Base-by-base conservation (phyloP, 1,140 invertebrate species). In the Caenorhabditis brenneri region DNA sequence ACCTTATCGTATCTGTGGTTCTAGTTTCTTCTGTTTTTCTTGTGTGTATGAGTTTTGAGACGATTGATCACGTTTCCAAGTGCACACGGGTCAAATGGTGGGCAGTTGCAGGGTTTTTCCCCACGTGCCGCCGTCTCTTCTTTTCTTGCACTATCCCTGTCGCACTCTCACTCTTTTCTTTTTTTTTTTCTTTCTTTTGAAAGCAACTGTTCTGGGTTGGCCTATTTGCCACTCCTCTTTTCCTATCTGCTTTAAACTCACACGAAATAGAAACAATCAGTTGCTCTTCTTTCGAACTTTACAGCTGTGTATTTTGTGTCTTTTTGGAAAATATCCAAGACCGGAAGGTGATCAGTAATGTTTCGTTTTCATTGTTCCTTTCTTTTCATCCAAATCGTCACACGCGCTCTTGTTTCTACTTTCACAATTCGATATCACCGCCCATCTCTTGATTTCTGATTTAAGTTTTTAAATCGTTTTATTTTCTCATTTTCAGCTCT, bases 31-130 rank as follows among this genome's bases (percentile, higher is more conserved):
- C 31, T 3, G 10, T 74, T 27, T 58, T 74, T 19, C 42, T 10
- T 74, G 12, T 36, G 58, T 65, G 24, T 74, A 9, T n/a, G n/a
- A 33, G 58, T 65, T 74, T 74, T 42, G 65, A 74, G 65, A 74
- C 33, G 65, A 27, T 74, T n/a, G 65, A 74, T 74, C 65, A 74
- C 65, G 65, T 74, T 74, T 74, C 65, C 65, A 74, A 74, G 36
- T 74, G 65, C 65, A 65, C 65, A 74, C 36, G 65, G 65, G 65
- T 74, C 65, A 74, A 65, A 74, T 74, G 65, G 36, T 74, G 65
- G 65, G 36, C 65, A 74, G 65, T 74, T 74, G 65, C 36, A 74
- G 65, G 19, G 12, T 12, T 65, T 74, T 42, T 74, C 22, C 3
- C 36, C 65, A 74, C 36, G 36, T 74, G 65, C 65, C 24, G 65